Evolutionary conservation across 2,888 invertebrate genomes (phyloP).

Genomic region (Cerastis rubricosa): DNA sequence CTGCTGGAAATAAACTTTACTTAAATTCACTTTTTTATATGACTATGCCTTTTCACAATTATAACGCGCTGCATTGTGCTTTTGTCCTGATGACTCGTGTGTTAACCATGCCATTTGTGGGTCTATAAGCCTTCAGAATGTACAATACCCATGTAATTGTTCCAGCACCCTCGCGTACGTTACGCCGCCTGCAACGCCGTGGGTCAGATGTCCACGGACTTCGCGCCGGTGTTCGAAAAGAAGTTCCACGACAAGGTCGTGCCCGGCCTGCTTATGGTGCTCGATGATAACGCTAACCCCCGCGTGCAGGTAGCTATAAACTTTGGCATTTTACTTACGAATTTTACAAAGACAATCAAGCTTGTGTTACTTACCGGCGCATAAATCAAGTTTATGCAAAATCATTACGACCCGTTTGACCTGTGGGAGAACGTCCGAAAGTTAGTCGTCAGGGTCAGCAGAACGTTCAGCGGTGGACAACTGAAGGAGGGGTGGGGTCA

Average conservation of each 20-base stretch:
- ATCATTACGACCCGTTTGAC: background rate
- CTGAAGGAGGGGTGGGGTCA: background rate
- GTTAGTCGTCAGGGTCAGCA: background rate
- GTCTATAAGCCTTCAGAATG: background rate
- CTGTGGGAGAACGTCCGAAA: background rate
- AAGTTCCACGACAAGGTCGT: constrained; percentile 99
- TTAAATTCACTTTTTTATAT: background rate
- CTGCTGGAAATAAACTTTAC: background rate
- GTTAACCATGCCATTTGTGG: background rate
- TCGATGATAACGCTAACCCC: constrained; percentile 97
- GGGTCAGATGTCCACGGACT: constrained; percentile 99
- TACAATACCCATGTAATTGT: constrained; percentile 21
- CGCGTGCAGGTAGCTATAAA: constrained; percentile 94
- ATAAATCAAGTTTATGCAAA: background rate
- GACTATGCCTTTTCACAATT: background rate
- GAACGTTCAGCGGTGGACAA: background rate
- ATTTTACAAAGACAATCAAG: background rate
- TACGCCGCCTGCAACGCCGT: constrained; percentile 99
- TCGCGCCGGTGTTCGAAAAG: constrained; percentile 98
- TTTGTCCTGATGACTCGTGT: background rate
- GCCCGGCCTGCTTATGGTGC: constrained; percentile 96
- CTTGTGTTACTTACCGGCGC: background rate
- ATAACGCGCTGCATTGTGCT: background rate
- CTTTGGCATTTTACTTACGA: background rate
- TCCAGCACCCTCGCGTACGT: constrained; percentile 96